These are phyloP conservation scores for Cryptus armator DNA, from an alignment of 2,888 invertebrate species.

Conservation along the genomic window DNA sequence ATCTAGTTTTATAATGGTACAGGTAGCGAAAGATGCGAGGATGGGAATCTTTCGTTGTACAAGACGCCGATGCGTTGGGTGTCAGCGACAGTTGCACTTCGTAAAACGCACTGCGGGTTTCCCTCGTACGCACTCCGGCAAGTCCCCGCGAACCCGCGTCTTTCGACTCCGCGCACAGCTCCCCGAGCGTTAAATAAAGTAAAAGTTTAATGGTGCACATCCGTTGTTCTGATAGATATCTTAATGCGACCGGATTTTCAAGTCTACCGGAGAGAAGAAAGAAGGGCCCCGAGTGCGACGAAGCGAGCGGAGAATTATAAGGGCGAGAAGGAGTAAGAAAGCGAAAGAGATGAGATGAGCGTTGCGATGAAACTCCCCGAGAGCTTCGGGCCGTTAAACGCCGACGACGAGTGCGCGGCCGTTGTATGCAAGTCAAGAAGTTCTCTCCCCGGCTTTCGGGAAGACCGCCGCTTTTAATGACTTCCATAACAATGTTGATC, in stretches of 20 bases:
- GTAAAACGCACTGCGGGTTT: conserved; percentile 25
- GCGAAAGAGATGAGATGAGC: conserved; percentile 52
- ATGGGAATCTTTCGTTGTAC: neutral
- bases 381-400: conserved; percentile 73
- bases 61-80: conserved; percentile 13
- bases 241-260: conserved; percentile 85
- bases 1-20: neutral
- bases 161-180: conserved; percentile 59
- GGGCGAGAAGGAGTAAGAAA: conserved; percentile 40
- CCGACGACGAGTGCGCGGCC: conserved; percentile 61
- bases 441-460: conserved; percentile 44
- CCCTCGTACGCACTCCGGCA: neutral
- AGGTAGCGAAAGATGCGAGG: neutral
- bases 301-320: conserved; percentile 52
- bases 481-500: conserved; percentile 78
- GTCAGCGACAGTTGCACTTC: neutral
- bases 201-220: conserved; percentile 84
- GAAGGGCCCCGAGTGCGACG: conserved; percentile 40
- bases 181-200: conserved; percentile 82
- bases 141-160: conserved; percentile 12
- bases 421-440: conserved; percentile 30
- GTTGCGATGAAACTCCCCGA: conserved; percentile 49
- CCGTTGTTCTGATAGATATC: conserved; percentile 85
- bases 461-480: conserved; percentile 72
- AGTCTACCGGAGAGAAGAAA: conserved; percentile 80